phyloP scores from a whole-genome alignment of 2,797 vertebrate species.

The Ataeniobius toweri region DNA sequence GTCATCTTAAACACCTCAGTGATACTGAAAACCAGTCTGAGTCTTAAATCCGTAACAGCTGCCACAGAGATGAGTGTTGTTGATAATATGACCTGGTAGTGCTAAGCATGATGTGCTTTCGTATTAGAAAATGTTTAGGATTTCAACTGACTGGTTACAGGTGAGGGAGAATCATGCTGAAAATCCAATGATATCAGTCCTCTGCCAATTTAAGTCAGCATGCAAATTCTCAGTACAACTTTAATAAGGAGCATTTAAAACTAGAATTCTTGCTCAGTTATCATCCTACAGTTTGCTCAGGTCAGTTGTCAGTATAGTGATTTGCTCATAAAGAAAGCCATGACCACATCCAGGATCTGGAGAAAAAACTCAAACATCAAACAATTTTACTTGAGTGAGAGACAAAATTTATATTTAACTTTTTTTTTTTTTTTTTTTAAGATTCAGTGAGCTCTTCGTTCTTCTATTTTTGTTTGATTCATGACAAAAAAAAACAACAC shows the following conservation, averaged over 20 bases:
- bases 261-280: background rate
- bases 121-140: no score
- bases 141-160: background rate
- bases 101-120: no score
- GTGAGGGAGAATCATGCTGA: background rate
- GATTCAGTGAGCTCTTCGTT: background rate
- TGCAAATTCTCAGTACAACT: background rate
- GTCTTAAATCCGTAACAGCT: no score
- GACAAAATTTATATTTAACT: background rate
- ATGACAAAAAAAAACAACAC: no score
- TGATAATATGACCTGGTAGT: no score
- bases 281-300: background rate
- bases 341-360: background rate
- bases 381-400: background rate
- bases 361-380: background rate
- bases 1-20: no score
- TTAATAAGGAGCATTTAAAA: background rate
- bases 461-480: background rate
- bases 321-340: background rate
- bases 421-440: background rate
- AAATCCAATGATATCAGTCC: background rate
- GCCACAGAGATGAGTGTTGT: no score
- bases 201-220: background rate
- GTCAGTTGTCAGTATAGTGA: background rate
- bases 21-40: no score